Evolutionary conservation across 2,113 vertebrate species (phyloP), one percentile per base, ranked within the genome.

Genomic region (Sinocyclocheilus anophthalmus): DNA sequence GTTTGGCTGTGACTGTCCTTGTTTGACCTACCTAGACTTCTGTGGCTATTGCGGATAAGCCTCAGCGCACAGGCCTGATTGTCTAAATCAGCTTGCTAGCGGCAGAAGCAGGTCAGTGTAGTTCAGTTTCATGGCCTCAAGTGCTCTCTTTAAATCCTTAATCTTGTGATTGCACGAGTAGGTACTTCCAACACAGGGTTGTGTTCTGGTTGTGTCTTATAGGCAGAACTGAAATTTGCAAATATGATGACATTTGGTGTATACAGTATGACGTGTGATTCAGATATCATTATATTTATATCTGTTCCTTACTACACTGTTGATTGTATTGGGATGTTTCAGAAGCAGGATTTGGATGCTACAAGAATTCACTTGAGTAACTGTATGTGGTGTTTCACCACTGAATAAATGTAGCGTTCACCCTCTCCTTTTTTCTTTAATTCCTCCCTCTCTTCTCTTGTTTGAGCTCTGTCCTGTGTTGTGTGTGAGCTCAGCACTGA

Each of bases 101-200:
- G 0, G 18, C 30, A 16, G 30, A 18, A 26, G 22, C 69, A n/a
- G 61, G 63, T 65, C 42, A 87, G 13, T 61, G 13, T 30, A 50
- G n/a, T 76, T 76, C 73, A 76, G n/a, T 77, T 77, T 77, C 48
- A 2, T 77, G 75, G 30, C 48, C 75, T 53, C 45, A 53, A 77
- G 75, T 24, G 33, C 48, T 20, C 45, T 11, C 75, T 53, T 77
- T 53, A 26, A 45, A 77, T 77, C 75, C 24, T 37, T 22, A 24
- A 26, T 53, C 45, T 50, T 77, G 75, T 26, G 18, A 48, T 70
- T 70, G 72, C 20, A 42, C 5, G 24, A 77, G 24, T 77, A 26
- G n/a, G 48, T 53, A 30, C 24, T 76, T 76, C 1, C 3, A 53
- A 16, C 45, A 48, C 48, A 53, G n/a, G 30, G 45, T 77, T 50